A percentile compares a stretch with the other conserved stretches of the same genome.
These are phyloP conservation scores for Halictus ligatus DNA, from an alignment of 2,888 invertebrate genomes.

Conservation along the genomic window DNA sequence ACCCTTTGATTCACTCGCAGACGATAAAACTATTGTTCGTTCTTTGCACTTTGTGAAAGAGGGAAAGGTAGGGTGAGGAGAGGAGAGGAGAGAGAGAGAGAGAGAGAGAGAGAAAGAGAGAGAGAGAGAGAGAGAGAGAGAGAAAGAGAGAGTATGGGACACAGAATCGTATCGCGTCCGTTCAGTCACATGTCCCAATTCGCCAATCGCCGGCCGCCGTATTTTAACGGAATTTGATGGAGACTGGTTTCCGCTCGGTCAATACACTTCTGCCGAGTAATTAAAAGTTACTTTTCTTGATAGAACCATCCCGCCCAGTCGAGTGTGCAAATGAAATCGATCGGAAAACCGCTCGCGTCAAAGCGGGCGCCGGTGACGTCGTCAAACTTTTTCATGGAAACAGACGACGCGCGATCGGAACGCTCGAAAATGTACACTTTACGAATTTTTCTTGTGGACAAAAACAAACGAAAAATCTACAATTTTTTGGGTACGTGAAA, in stretches of 20 bases:
- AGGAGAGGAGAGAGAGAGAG: not conserved
- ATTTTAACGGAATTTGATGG: slow-evolving; percentile 50
- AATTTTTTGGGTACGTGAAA: not conserved
- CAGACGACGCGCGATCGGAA: not conserved
- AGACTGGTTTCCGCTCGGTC: slow-evolving; percentile 42
- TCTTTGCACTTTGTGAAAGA: slow-evolving; percentile 51
- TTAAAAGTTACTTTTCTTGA: slow-evolving; percentile 46
- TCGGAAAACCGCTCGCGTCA: not conserved
- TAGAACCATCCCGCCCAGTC: slow-evolving; percentile 22
- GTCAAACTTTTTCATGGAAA: slow-evolving; percentile 4
- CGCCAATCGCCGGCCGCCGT: slow-evolving; percentile 35
- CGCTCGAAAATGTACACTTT: not conserved
- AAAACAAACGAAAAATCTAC: not conserved
- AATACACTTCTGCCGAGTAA: slow-evolving; percentile 48
- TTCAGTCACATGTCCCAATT: slow-evolving; percentile 51
- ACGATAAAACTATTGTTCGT: slow-evolving; percentile 56
- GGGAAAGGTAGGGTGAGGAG: slow-evolving; percentile 10
- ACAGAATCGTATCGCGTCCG: slow-evolving; percentile 49
- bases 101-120: slow-evolving; percentile 8
- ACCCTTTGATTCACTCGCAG: slow-evolving; percentile 53
- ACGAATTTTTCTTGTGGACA: not conserved
- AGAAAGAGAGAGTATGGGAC: slow-evolving; percentile 2
- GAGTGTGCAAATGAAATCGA: slow-evolving; percentile 45
- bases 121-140: slow-evolving; percentile 1
- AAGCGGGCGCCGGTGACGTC: not conserved